phyloP scores from a whole-genome alignment of 2,888 invertebrate genomes.

The Dryococelus australis region DNA sequence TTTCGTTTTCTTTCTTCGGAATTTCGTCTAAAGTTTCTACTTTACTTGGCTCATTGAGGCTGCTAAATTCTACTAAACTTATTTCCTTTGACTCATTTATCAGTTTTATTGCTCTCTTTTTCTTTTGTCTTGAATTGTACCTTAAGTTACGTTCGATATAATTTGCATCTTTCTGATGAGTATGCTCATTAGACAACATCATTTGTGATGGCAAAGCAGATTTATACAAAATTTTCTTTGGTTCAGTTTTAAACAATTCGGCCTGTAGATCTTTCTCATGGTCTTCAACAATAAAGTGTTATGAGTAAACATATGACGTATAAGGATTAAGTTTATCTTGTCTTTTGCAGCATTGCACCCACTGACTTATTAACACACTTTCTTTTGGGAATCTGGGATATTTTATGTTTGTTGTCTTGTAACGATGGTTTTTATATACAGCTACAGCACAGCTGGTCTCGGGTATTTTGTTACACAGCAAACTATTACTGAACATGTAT shows the following conservation, averaged over 20 bases:
- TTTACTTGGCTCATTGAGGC: no score
- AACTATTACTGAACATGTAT: no score
- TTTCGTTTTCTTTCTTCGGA: neutral
- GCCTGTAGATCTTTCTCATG: neutral
- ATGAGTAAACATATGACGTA: neutral
- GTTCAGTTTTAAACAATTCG: neutral
- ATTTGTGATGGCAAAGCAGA: neutral
- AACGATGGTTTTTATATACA: neutral
- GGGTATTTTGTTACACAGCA: neutral
- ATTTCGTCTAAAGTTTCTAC: no score
- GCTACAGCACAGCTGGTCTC: neutral
- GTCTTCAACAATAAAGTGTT: neutral
- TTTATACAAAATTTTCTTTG: neutral
- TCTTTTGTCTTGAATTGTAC: no score
- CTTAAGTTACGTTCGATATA: no score
- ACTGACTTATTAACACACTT: neutral
- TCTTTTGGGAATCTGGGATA: slow-evolving; percentile 6
- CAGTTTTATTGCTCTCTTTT: no score
- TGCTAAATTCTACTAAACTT: no score
- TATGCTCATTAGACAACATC: neutral
- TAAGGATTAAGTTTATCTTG: neutral
- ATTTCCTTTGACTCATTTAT: no score
- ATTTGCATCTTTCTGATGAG: neutral
- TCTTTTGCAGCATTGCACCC: neutral
- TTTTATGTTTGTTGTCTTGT: neutral